Evolutionary conservation across 2,113 vertebrate species (phyloP).

Genomic region (Diphyllodes magnificus): DNA sequence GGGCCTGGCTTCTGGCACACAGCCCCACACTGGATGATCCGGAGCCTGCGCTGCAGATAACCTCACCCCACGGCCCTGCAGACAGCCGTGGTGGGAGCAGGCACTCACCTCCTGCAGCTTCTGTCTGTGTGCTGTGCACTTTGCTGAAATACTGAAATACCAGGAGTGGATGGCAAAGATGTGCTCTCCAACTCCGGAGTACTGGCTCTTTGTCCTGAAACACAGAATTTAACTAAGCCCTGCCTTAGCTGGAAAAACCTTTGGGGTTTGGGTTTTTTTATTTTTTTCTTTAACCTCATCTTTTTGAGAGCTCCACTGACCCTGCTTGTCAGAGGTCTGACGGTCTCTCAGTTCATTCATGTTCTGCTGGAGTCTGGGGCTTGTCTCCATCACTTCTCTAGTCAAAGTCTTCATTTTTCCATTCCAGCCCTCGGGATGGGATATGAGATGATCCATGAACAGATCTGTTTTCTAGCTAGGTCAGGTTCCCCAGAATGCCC

Average conservation of each 20-base stretch:
- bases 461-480: background rate
- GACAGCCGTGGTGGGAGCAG: rapidly evolving
- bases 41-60: background rate
- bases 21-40: rapidly evolving
- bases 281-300: background rate
- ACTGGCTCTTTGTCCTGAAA: background rate
- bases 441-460: background rate
- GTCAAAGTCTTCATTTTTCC: background rate
- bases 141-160: background rate
- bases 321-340: background rate
- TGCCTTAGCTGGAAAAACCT: background rate
- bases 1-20: background rate
- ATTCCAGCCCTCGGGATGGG: background rate
- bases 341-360: background rate
- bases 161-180: background rate
- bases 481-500: background rate
- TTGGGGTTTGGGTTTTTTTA: background rate
- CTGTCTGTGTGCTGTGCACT: background rate
- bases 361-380: background rate
- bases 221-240: background rate
- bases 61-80: rapidly evolving
- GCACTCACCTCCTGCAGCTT: background rate
- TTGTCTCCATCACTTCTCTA: background rate
- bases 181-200: too few species aligned
- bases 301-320: background rate